A percentile compares a stretch with the other conserved stretches of the same genome.
These are phyloP conservation scores for Aeoliscus strigatus DNA, from an alignment of 2,797 vertebrate species.

Conservation along the genomic window DNA sequence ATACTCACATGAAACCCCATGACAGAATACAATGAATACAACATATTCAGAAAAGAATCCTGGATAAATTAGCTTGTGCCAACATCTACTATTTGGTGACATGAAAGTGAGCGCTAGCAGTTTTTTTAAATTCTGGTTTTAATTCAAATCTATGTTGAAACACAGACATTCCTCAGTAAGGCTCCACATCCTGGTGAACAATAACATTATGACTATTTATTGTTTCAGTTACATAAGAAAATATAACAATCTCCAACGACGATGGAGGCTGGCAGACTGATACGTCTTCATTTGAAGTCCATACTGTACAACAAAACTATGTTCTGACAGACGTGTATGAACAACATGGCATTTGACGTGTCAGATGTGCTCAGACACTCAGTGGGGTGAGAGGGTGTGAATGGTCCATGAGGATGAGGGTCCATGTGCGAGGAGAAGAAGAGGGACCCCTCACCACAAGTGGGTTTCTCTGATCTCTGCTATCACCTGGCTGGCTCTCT, in stretches of 20 bases:
- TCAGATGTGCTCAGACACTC: conserved; percentile 34
- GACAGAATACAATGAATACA: conserved; percentile 1
- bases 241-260: conserved; percentile 49
- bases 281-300: conserved; percentile 67
- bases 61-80: conserved; percentile 15
- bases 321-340: conserved; percentile 70
- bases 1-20: conserved; percentile 7
- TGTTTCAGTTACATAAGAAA: conserved; percentile 59
- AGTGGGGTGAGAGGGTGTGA: conserved; percentile 4
- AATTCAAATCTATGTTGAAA: conserved; percentile 68
- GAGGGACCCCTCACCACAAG: conserved; percentile 82
- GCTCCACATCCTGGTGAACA: conserved; percentile 67
- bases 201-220: conserved; percentile 52
- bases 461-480: conserved; percentile 98
- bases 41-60: conserved; percentile 4
- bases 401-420: conserved; percentile 13
- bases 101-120: conserved; percentile 25
- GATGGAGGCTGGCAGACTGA: conserved; percentile 47
- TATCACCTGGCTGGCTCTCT: conserved; percentile 96
- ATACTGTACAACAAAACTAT: conserved; percentile 79
- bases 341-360: conserved; percentile 77
- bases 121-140: conserved; percentile 52
- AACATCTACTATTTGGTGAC: conserved; percentile 5
- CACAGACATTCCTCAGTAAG: conserved; percentile 70
- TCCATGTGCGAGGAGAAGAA: conserved; percentile 22